A percentile compares a stretch with the other conserved stretches of the same genome.
phyloP scores from a whole-genome alignment of 2,113 vertebrate genomes.

The Chloebia gouldiae region DNA sequence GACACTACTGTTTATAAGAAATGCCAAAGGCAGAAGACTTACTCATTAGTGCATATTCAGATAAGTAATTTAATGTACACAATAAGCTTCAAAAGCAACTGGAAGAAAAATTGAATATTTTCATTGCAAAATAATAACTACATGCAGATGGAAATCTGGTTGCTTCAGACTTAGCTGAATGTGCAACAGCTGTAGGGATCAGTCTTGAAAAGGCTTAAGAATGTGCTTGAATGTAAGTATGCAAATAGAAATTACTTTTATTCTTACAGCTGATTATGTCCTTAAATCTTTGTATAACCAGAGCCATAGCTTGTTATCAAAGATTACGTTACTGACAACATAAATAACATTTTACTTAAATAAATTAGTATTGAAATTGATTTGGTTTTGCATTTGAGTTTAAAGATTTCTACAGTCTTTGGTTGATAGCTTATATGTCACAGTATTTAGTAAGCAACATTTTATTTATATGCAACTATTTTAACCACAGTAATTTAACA shows the following conservation, averaged over 20 bases:
- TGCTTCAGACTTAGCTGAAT: conserved; percentile 9
- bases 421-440: not conserved
- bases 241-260: not conserved
- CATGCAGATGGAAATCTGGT: not conserved
- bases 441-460: not conserved
- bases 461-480: not conserved
- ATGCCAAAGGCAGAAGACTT: not conserved
- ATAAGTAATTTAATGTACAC: conserved; percentile 23
- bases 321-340: not conserved
- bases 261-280: conserved; percentile 9
- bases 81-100: conserved; percentile 21
- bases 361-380: not conserved
- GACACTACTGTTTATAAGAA: not conserved
- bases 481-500: not conserved
- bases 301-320: not conserved
- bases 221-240: not conserved
- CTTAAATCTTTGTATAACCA: not conserved
- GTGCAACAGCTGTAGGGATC: not conserved
- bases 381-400: not conserved
- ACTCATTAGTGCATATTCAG: conserved; percentile 4
- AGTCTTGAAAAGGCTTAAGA: conserved; percentile 6
- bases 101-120: conserved; percentile 1
- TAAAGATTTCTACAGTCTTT: not conserved
- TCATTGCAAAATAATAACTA: conserved; percentile 35
- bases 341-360: not conserved